phyloP scores from a whole-genome alignment of 2,888 invertebrate species.

The Augiades crinisus region DNA sequence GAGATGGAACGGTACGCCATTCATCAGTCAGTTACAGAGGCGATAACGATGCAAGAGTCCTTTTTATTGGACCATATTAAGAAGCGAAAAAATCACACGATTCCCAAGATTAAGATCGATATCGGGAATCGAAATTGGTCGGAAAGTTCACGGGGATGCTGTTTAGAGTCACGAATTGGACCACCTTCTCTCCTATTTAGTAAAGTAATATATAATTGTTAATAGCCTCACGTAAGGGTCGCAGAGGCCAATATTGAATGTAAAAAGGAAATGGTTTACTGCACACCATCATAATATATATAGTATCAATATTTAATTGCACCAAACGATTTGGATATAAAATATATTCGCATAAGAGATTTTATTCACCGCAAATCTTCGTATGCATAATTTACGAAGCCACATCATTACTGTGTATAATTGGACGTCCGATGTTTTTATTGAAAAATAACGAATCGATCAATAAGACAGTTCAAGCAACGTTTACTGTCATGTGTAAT shows the following conservation, averaged over 20 bases:
- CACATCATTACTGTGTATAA: not conserved
- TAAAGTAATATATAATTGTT: conserved; percentile 7
- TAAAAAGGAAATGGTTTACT: conserved; percentile 1
- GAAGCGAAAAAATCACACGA: conserved; percentile 46
- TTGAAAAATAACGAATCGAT: not conserved
- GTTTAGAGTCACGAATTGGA: conserved; percentile 22
- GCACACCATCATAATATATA: too few relatives aligned
- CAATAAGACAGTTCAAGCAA: not conserved
- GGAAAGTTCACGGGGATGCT: conserved; percentile 11
- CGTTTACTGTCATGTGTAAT: not conserved
- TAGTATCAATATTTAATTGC: too few relatives aligned
- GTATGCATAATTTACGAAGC: not conserved
- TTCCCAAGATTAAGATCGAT: conserved; percentile 53
- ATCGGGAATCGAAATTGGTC: conserved; percentile 17
- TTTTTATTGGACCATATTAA: conserved; percentile 50
- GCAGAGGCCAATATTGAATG: conserved; percentile 19
- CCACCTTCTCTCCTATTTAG: conserved; percentile 12
- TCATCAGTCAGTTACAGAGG: conserved; percentile 76
- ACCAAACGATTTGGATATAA: too few relatives aligned
- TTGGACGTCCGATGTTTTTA: not conserved
- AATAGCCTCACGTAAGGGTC: conserved; percentile 11
- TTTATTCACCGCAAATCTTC: not conserved
- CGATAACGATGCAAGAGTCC: conserved; percentile 58
- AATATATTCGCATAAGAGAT: conserved; percentile 2
- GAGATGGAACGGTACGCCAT: conserved; percentile 72